Percentiles rank a stretch among this genome's conserved stretches.
phyloP scores from a whole-genome alignment of 1,140 invertebrate species.

The Micrasema minimum region DNA sequence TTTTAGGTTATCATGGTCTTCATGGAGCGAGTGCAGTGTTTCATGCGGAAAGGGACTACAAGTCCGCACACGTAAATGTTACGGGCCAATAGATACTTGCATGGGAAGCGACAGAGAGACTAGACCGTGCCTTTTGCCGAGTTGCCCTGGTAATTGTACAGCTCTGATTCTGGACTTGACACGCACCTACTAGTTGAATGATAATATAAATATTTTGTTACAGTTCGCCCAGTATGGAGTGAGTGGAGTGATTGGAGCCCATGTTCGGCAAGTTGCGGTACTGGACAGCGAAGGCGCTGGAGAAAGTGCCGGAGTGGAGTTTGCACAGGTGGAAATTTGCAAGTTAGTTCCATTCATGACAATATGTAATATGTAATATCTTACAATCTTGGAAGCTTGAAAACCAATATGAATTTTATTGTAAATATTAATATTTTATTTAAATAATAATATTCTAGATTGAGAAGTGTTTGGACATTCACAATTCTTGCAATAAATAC shows the following conservation, averaged over 20 bases:
- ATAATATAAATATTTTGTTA: background rate
- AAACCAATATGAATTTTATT: background rate
- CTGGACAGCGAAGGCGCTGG: constrained; percentile 61
- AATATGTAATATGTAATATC: background rate
- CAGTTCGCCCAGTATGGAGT: constrained; percentile 55
- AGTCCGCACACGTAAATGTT: constrained; percentile 48
- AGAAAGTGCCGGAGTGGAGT: constrained; percentile 61
- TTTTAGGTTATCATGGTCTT: constrained; percentile 53
- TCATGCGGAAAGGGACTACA: constrained; percentile 54
- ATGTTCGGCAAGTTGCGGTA: constrained; percentile 69
- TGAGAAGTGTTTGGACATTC: constrained; percentile 37
- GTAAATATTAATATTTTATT: background rate
- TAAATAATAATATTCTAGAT: constrained; percentile 31
- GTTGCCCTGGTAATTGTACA: constrained; percentile 32
- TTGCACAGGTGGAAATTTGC: constrained; percentile 61
- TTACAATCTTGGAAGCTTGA: background rate
- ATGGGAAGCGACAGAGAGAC: constrained; percentile 25
- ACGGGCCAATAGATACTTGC: constrained; percentile 24
- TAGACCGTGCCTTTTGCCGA: constrained; percentile 8
- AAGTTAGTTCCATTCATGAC: constrained; percentile 56
- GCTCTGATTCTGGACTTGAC: too few species aligned
- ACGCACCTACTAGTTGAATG: too few species aligned
- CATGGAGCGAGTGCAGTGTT: constrained; percentile 54
- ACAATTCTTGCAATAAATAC: constrained; percentile 26
- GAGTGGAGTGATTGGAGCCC: constrained; percentile 64